A percentile compares a stretch with the other conserved stretches of the same genome.
Conservation (phyloP, 1,140 invertebrate species). For the Heterodera schachtii region DNA sequence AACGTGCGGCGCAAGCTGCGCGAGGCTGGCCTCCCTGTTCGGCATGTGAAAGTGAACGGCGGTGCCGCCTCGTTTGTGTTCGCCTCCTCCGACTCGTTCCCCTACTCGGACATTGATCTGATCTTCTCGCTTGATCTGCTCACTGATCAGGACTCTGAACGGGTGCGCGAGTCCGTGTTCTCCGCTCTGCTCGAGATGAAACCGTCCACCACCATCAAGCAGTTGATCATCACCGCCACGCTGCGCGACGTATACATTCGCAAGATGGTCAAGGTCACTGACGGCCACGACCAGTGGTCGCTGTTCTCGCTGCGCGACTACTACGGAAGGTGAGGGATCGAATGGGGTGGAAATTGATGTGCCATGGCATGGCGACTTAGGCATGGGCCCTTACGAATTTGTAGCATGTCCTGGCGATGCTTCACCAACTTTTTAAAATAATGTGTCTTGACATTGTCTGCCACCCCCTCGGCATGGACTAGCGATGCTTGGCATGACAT, state of each 20-base stretch:
- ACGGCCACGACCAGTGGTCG: slow-evolving; percentile 89
- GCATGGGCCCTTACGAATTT: too few species aligned
- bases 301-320: slow-evolving; percentile 92
- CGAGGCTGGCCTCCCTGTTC: slow-evolving; percentile 75
- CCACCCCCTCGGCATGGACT: too few species aligned
- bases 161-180: slow-evolving; percentile 74
- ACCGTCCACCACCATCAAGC: slow-evolving; percentile 84
- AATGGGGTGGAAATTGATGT: not conserved
- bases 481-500: too few species aligned
- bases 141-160: slow-evolving; percentile 74
- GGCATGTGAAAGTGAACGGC: slow-evolving; percentile 94
- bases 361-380: too few species aligned
- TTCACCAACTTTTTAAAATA: too few species aligned
- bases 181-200: slow-evolving; percentile 88
- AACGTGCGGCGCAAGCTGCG: slow-evolving; percentile 83
- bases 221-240: slow-evolving; percentile 86
- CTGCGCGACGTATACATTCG: slow-evolving; percentile 98
- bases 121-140: slow-evolving; percentile 93
- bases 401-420: too few species aligned
- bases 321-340: slow-evolving; percentile 74
- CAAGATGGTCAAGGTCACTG: slow-evolving; percentile 98
- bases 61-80: slow-evolving; percentile 94
- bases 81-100: slow-evolving; percentile 75
- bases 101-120: slow-evolving; percentile 96
- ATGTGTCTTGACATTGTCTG: too few species aligned